Percentiles rank a stretch among this genome's conserved stretches.
phyloP scores from a whole-genome alignment of 1,140 invertebrate species.

The Drosophila tristis region DNA sequence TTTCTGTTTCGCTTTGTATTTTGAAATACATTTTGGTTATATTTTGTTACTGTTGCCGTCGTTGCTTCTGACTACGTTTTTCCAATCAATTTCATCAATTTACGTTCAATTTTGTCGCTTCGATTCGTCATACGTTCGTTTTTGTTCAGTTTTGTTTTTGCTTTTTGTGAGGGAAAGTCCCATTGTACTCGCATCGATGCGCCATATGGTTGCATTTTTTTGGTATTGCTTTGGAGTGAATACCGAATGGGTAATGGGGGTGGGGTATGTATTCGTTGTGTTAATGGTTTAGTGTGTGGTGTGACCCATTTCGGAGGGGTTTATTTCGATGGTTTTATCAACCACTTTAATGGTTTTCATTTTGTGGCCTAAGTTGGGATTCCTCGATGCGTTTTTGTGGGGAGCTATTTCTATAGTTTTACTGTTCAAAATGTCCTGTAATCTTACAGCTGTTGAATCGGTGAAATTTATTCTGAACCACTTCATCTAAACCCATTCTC shows the following conservation, averaged over 20 bases:
- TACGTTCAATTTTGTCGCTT: constrained; percentile 52
- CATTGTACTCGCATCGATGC: constrained; percentile 23
- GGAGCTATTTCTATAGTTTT: no score
- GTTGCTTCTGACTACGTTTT: constrained; percentile 55
- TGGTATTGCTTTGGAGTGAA: constrained; percentile 22
- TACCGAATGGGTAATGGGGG: constrained; percentile 9
- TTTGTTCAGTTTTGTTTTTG: constrained; percentile 27
- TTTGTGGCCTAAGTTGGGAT: neutral
- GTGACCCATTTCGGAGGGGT: constrained; percentile 22
- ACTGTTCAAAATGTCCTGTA: no score
- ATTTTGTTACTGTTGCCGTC: constrained; percentile 34
- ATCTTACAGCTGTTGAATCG: no score
- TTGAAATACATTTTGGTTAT: constrained; percentile 66
- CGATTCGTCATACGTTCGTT: constrained; percentile 29
- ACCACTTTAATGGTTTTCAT: neutral
- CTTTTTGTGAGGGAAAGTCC: constrained; percentile 42
- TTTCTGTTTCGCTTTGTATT: constrained; percentile 47
- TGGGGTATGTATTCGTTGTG: no score
- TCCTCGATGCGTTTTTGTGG: no score
- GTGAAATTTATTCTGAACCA: no score
- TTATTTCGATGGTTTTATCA: neutral
- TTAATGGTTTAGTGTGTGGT: constrained; percentile 4
- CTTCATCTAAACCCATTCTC: no score
- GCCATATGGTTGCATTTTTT: constrained; percentile 42
- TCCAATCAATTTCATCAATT: constrained; percentile 75